phyloP scores from a whole-genome alignment of 1,140 invertebrate genomes.

The Rhopalosiphum maidis region DNA sequence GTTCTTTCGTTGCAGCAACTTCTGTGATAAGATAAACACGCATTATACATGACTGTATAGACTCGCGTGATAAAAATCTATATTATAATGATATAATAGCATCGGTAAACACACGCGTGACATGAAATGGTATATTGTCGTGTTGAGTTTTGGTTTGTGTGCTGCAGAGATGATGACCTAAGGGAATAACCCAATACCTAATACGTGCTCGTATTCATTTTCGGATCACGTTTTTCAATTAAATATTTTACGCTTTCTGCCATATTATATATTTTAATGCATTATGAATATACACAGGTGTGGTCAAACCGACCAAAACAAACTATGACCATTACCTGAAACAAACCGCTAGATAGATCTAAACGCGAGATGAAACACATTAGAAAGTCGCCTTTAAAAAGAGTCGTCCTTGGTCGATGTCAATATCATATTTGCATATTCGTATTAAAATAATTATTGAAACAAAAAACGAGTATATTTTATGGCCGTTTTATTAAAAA shows the following conservation, averaged over 20 bases:
- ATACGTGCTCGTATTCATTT: background rate
- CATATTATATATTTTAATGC: background rate
- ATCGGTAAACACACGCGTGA: background rate
- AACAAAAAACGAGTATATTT: background rate
- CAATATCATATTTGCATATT: background rate
- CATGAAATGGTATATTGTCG: background rate
- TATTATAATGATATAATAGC: background rate
- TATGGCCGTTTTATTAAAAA: background rate
- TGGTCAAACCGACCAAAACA: background rate
- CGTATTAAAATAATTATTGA: background rate
- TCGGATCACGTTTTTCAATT: conserved; percentile 21
- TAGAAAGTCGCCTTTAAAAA: conserved; percentile 28
- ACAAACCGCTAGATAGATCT: background rate
- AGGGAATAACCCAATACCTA: background rate
- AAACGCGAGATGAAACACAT: background rate
- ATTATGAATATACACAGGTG: background rate
- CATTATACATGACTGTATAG: background rate
- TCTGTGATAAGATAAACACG: background rate
- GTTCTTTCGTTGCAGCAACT: background rate
- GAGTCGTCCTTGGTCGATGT: background rate
- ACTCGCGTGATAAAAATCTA: background rate
- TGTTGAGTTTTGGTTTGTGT: background rate
- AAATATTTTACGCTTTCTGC: background rate
- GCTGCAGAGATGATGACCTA: background rate
- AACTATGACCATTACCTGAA: background rate